These are phyloP conservation scores for Lepetodrilus schrolli DNA, from an alignment of 2,888 invertebrate genomes.

Conservation along the genomic window DNA sequence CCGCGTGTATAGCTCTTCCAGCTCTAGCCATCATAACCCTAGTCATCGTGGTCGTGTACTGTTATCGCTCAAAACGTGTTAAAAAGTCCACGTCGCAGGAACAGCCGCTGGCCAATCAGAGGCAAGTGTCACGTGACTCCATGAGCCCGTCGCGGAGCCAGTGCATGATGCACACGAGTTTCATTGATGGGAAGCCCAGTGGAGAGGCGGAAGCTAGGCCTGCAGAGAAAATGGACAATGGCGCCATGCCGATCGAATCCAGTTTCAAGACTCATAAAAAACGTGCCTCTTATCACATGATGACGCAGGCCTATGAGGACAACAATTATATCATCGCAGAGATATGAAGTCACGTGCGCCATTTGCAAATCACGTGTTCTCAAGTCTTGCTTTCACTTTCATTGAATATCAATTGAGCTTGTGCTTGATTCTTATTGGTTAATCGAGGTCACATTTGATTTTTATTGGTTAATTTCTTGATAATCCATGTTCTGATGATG, in stretches of 20 bases:
- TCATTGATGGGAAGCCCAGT: constrained; percentile 41
- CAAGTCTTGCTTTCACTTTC: no score
- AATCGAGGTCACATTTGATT: no score
- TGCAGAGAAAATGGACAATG: constrained; percentile 7
- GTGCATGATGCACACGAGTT: constrained; percentile 60
- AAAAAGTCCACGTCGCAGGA: constrained; percentile 58
- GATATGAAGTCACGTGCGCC: no score
- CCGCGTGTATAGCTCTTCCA: constrained; percentile 60
- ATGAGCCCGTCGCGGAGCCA: constrained; percentile 50
- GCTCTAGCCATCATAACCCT: constrained; percentile 51
- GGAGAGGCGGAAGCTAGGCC: constrained; percentile 24
- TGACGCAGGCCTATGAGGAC: constrained; percentile 51
- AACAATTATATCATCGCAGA: constrained; percentile 38
- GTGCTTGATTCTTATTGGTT: no score
- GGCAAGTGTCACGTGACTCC: constrained; percentile 38
- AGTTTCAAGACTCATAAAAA: constrained; percentile 56
- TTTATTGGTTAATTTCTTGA: no score
- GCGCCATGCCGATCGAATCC: constrained; percentile 22
- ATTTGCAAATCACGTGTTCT: no score
- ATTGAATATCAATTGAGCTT: no score
- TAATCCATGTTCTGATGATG: no score
- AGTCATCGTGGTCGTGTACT: constrained; percentile 52
- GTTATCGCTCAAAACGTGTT: constrained; percentile 54
- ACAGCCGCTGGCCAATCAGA: constrained; percentile 54
- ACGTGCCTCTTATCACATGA: constrained; percentile 66